Conservation (phyloP, 2,888 invertebrate genomes). For the Scrobipalpa atriplicella region DNA sequence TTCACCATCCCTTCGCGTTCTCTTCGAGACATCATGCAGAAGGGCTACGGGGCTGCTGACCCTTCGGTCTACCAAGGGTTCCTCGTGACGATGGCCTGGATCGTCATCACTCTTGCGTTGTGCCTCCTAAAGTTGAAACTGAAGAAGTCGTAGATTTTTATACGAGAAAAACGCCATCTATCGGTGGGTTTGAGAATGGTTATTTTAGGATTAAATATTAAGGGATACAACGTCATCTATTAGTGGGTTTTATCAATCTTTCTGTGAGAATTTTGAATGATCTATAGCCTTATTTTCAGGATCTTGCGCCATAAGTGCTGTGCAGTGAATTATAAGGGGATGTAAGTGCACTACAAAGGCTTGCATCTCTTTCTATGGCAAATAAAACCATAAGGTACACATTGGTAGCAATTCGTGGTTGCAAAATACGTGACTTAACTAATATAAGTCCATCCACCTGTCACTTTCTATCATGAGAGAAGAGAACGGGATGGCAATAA, state of each 20-base stretch:
- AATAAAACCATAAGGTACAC: no score
- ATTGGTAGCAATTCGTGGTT: no score
- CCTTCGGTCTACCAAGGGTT: constrained; percentile 89
- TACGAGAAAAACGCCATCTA: not conserved
- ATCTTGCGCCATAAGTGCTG: no score
- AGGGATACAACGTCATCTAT: not conserved
- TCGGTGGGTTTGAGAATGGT: not conserved
- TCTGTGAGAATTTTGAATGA: no score
- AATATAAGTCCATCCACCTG: no score
- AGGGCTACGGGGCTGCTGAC: constrained; percentile 87
- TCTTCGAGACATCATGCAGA: constrained; percentile 88
- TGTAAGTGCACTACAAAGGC: no score
- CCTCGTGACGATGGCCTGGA: constrained; percentile 86
- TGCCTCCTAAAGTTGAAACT: constrained; percentile 78
- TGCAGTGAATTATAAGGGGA: no score
- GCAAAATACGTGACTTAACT: no score
- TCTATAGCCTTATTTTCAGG: no score
- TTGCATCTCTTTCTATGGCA: no score
- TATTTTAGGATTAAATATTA: not conserved
- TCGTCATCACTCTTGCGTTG: constrained; percentile 77
- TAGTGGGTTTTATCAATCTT: not conserved
- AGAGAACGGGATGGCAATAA: no score
- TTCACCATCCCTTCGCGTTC: constrained; percentile 91
- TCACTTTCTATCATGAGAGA: no score
- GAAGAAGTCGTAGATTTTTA: constrained; percentile 55